Evolutionary conservation across 2,888 invertebrate genomes (phyloP).

Genomic region (Caprella mutica): DNA sequence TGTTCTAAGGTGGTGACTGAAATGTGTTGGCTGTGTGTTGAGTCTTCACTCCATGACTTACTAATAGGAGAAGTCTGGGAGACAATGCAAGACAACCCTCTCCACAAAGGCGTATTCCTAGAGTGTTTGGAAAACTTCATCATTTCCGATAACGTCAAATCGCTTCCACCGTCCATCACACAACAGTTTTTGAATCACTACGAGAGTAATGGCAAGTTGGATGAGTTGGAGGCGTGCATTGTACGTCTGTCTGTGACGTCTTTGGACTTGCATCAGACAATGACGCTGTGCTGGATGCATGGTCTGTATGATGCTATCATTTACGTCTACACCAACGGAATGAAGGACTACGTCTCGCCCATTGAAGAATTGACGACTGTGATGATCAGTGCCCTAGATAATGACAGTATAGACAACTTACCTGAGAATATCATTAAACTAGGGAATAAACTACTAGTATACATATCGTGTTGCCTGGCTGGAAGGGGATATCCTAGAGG

Average conservation of each 20-base stretch:
- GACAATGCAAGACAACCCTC: neutral
- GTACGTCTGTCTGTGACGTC: slow-evolving; percentile 60
- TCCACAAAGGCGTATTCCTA: slow-evolving; percentile 44
- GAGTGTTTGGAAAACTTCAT: slow-evolving; percentile 60
- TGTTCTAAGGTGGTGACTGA: neutral
- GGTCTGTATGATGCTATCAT: slow-evolving; percentile 58
- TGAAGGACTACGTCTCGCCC: slow-evolving; percentile 61
- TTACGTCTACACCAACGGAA: slow-evolving; percentile 64
- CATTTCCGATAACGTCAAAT: slow-evolving; percentile 50
- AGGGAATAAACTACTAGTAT: slow-evolving; percentile 73
- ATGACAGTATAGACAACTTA: slow-evolving; percentile 36
- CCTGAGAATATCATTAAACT: slow-evolving; percentile 46
- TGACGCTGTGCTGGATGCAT: slow-evolving; percentile 50
- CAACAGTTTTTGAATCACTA: slow-evolving; percentile 60
- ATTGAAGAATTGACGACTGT: slow-evolving; percentile 54
- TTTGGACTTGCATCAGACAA: slow-evolving; percentile 62
- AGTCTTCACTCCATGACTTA: neutral
- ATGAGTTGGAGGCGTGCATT: slow-evolving; percentile 57
- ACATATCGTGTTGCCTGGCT: slow-evolving; percentile 74
- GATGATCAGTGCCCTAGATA: slow-evolving; percentile 21
- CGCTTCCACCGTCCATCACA: slow-evolving; percentile 56
- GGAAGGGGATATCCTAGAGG: slow-evolving; percentile 70
- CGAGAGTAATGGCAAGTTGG: slow-evolving; percentile 45
- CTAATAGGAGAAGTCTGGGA: neutral
- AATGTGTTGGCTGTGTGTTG: neutral